Percentiles rank a stretch among this genome's conserved stretches.
phyloP scores from a whole-genome alignment of 2,797 vertebrate species.

The Microchirus variegatus region DNA sequence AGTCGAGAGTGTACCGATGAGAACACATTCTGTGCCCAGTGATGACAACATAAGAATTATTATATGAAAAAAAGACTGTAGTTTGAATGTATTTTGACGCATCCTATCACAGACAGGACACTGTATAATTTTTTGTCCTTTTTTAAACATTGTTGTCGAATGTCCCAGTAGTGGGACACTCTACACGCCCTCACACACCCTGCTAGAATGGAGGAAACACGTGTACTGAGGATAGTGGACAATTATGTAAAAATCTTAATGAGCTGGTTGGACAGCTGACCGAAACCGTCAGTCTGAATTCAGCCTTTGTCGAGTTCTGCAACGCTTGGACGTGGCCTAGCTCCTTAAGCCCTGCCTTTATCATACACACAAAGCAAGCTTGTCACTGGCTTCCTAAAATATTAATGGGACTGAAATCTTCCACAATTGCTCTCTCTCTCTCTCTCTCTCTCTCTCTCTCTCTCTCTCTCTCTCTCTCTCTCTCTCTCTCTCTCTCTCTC shows the following conservation, averaged over 20 bases:
- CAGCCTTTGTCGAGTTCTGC: slow-evolving; percentile 34
- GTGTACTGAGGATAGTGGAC: background rate
- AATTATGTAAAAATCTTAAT: background rate
- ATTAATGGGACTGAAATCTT: slow-evolving; percentile 72
- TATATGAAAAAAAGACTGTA: background rate
- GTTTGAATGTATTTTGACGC: background rate
- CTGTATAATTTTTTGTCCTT: no score
- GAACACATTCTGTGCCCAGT: background rate
- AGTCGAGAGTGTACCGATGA: no score
- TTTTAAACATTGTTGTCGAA: no score
- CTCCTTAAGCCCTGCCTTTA: slow-evolving; percentile 28
- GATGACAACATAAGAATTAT: background rate
- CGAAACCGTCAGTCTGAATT: slow-evolving; percentile 28
- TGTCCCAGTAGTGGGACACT: no score
- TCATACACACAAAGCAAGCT: slow-evolving; percentile 67
- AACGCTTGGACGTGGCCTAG: slow-evolving; percentile 30
- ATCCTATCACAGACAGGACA: background rate
- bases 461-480: slow-evolving; percentile 22
- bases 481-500: slow-evolving; percentile 1
- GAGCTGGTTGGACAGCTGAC: slow-evolving; percentile 15
- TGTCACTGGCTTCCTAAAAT: slow-evolving; percentile 69
- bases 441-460: background rate
- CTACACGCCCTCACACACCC: no score
- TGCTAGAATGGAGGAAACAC: no score
- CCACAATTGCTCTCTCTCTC: slow-evolving; percentile 31